Percentiles rank a stretch among this genome's conserved stretches.
phyloP scores from a whole-genome alignment of 1,140 invertebrate genomes.

The Nebria ingens region DNA sequence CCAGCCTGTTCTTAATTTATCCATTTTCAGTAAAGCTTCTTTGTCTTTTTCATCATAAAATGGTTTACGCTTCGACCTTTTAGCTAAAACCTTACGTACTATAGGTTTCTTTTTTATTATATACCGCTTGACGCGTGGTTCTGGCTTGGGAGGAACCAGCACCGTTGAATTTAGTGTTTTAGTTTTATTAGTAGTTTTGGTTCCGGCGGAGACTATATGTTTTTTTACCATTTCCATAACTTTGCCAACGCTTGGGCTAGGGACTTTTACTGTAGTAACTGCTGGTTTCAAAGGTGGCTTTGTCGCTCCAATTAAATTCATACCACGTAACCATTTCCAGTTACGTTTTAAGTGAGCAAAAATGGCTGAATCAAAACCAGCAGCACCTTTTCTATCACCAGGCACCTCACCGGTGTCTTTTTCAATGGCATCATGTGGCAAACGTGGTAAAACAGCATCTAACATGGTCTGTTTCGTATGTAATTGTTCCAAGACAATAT shows the following conservation, averaged over 20 bases:
- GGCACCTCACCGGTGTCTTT: slow-evolving; percentile 51
- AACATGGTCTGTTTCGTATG: slow-evolving; percentile 43
- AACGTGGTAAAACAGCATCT: slow-evolving; percentile 31
- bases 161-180: background rate
- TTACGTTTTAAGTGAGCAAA: slow-evolving; percentile 59
- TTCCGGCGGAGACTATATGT: background rate
- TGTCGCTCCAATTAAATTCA: slow-evolving; percentile 12
- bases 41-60: slow-evolving; percentile 58
- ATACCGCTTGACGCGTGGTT: background rate
- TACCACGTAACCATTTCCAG: slow-evolving; percentile 43
- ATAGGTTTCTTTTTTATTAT: background rate
- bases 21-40: slow-evolving; percentile 52
- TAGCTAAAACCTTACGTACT: slow-evolving; percentile 30
- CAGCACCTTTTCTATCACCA: slow-evolving; percentile 61
- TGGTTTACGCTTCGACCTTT: slow-evolving; percentile 18
- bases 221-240: background rate
- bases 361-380: slow-evolving; percentile 58
- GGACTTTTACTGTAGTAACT: slow-evolving; percentile 26
- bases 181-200: background rate
- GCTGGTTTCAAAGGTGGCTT: slow-evolving; percentile 13
- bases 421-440: slow-evolving; percentile 35
- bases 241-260: slow-evolving; percentile 23
- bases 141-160: background rate
- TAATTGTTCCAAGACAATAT: slow-evolving; percentile 41
- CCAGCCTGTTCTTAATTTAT: slow-evolving; percentile 52